Conservation (phyloP, 2,888 invertebrate genomes). For the Rugalucina vietnamica region DNA sequence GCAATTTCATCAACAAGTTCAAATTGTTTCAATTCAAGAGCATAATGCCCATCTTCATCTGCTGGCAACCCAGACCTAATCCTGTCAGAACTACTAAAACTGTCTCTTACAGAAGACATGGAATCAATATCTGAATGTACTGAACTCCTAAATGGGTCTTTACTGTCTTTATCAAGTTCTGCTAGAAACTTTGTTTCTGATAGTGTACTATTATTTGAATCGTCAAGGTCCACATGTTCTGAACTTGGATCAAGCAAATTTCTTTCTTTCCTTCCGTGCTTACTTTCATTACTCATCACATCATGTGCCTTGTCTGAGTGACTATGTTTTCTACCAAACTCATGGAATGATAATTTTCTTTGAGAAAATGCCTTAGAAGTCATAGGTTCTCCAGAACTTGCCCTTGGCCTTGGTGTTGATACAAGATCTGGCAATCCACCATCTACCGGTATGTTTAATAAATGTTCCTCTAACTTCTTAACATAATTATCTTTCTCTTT, state of each 20-base stretch:
- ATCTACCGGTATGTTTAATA: constrained; percentile 59
- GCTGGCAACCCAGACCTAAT: constrained; percentile 56
- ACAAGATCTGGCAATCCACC: constrained; percentile 41
- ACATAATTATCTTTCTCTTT: constrained; percentile 70
- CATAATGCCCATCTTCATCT: constrained; percentile 64
- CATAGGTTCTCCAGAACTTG: constrained; percentile 51
- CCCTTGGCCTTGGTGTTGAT: constrained; percentile 43
- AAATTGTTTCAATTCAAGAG: constrained; percentile 70
- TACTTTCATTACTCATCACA: not conserved
- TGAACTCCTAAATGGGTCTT: constrained; percentile 38
- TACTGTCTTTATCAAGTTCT: constrained; percentile 11
- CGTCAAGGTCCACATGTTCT: not conserved
- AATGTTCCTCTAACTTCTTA: constrained; percentile 67
- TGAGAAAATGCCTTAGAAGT: constrained; percentile 36
- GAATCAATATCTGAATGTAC: constrained; percentile 32
- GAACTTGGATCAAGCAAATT: not conserved
- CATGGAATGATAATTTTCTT: constrained; percentile 12
- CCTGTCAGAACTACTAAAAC: constrained; percentile 44
- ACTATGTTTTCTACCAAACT: constrained; percentile 32
- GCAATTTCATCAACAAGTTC: constrained; percentile 76
- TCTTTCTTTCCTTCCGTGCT: not conserved
- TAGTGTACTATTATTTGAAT: constrained; percentile 21
- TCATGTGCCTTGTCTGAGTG: constrained; percentile 35
- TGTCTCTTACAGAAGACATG: constrained; percentile 16
- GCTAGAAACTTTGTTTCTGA: constrained; percentile 41